Percentiles rank a stretch among this genome's conserved stretches.
Evolutionary conservation across 1,140 invertebrate species (phyloP).

Genomic region (Calephelis nemesis): DNA sequence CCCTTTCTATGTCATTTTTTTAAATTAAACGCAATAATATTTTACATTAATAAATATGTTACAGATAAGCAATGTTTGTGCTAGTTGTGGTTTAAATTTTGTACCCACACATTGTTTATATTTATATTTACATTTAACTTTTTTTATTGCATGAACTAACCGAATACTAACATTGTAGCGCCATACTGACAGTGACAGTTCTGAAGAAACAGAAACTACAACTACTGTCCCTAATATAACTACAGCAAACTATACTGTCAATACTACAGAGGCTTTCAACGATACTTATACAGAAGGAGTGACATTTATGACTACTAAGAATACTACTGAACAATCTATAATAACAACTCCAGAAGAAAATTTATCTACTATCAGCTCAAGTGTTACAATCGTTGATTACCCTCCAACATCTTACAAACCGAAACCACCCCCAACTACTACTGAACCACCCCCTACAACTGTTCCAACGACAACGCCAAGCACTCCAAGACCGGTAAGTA

Average conservation of each 20-base stretch:
- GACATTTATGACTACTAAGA: not conserved
- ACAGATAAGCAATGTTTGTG: too few relatives aligned
- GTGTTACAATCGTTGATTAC: not conserved
- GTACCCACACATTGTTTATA: too few relatives aligned
- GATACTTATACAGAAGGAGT: not conserved
- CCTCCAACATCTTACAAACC: not conserved
- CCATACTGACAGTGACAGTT: constrained; percentile 23
- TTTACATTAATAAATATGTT: too few relatives aligned
- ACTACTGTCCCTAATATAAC: not conserved
- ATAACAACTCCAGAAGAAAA: not conserved
- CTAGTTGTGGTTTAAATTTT: too few relatives aligned
- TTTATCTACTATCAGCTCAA: not conserved
- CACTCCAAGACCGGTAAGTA: constrained; percentile 26
- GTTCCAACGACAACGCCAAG: constrained; percentile 6
- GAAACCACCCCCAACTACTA: not conserved
- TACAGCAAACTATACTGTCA: not conserved
- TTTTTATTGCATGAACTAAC: constrained; percentile 4
- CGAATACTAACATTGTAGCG: not conserved
- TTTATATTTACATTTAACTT: not conserved
- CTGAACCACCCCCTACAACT: constrained; percentile 9
- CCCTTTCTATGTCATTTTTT: too few relatives aligned
- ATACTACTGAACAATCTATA: not conserved
- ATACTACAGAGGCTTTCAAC: not conserved
- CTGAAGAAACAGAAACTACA: constrained; percentile 22
- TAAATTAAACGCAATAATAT: too few relatives aligned